Evolutionary conservation across 2,797 vertebrate species (phyloP).

Genomic region (Anomalospiza imberbis): DNA sequence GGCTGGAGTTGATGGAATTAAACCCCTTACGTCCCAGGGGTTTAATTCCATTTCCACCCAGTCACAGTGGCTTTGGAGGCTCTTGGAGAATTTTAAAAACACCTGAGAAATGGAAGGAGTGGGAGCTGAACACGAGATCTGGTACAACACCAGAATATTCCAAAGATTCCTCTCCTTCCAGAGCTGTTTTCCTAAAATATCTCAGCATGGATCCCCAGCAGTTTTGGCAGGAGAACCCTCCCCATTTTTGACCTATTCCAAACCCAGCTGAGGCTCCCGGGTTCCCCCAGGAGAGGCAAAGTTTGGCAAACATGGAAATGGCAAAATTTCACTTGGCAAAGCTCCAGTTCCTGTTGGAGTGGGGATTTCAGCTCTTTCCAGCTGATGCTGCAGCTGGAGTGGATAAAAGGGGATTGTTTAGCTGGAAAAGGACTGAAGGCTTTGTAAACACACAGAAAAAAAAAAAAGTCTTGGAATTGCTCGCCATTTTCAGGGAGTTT

Average conservation of each 20-base stretch:
- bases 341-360: background rate
- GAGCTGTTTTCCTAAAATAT: background rate
- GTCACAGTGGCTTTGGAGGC: background rate
- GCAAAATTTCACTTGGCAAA: background rate
- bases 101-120: background rate
- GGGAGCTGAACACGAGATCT: background rate
- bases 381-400: background rate
- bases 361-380: background rate
- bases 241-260: background rate
- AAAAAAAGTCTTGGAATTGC: background rate
- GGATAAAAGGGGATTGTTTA: background rate
- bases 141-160: background rate
- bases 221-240: background rate
- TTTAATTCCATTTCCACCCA: background rate
- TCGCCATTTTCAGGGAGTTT: background rate
- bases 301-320: background rate
- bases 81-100: background rate
- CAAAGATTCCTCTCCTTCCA: background rate
- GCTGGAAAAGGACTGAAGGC: background rate
- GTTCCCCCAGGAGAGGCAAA: background rate
- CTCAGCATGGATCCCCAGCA: background rate
- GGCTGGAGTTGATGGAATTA: background rate
- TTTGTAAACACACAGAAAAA: background rate
- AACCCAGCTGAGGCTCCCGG: background rate
- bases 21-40: background rate